Evolutionary conservation across 1,140 invertebrate species (phyloP), one percentile per base, ranked within the genome.

Genomic region (Calliphora vicina): DNA sequence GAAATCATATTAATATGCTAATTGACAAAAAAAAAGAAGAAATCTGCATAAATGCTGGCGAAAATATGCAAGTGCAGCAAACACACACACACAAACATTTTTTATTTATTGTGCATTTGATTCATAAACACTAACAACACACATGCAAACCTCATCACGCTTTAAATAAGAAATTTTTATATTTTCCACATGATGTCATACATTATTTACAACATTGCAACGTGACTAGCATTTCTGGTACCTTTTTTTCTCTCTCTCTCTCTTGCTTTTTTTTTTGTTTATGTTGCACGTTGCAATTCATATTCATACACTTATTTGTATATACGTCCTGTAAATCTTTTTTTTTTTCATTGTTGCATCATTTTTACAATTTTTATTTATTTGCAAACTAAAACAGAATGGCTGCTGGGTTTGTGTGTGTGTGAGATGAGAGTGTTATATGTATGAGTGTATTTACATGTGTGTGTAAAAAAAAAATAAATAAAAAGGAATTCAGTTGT

Each of bases 191-290:
- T 78, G 74, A 78, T 78, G 74, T 78, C 74, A 78, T 42, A 78
- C 74, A 78, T 78, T 78, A 78, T 78, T 78, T 78, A 78, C 74
- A 78, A 78, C 74, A 78, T 43, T 78, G 74, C 74, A 78, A 78
- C 74, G 74, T 78, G 74, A 78, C 74, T 78, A 78, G 74, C 61
- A 67, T 67, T 67, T 67, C 10, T 10, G 15, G 50, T 76, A 35
- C 1, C 35, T 35, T 35, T 10, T 35, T 35, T 35, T 2, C 29
- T 35, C 29, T 8, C 8, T 23, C 13, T 72, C 26, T 72, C 26
- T 72, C 25, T 26, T 23, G n/a, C 23, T 26, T 26, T 74, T 17
- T 74, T 74, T 29, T 27, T 74, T 74, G 72, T 74, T 27, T 26
- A 74, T 74, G 72, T 29, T 35, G 72, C 72, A 74, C 72, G 74